Conservation (phyloP, 1,140 invertebrate species). For the Leptinotarsa texana region DNA sequence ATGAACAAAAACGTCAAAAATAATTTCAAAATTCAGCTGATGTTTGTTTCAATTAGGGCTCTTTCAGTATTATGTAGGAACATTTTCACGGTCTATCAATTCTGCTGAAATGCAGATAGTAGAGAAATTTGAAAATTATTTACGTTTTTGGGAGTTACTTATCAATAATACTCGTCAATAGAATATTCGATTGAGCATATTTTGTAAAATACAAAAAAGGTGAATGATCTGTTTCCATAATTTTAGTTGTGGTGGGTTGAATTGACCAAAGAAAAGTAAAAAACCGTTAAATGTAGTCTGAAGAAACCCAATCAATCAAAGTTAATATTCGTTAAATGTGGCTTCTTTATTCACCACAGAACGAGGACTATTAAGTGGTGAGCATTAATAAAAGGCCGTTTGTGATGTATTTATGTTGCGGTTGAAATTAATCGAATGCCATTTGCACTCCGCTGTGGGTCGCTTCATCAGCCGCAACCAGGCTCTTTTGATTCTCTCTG, state of each 20-base stretch:
- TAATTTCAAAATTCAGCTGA: too few relatives aligned
- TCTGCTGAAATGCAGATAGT: too few relatives aligned
- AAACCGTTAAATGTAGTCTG: neutral
- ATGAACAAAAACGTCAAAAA: too few relatives aligned
- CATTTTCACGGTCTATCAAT: too few relatives aligned
- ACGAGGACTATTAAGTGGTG: conserved; percentile 20
- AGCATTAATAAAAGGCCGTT: conserved; percentile 29
- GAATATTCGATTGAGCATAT: neutral
- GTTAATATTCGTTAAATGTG: conserved; percentile 20
- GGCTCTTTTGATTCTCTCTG: conserved; percentile 14
- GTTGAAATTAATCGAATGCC: conserved; percentile 52
- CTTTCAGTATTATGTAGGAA: too few relatives aligned
- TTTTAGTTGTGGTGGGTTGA: neutral
- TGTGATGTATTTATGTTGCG: conserved; percentile 46
- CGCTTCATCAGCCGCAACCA: conserved; percentile 34
- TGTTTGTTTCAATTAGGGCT: too few relatives aligned
- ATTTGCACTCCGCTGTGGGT: conserved; percentile 51
- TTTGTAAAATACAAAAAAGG: neutral
- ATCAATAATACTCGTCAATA: neutral
- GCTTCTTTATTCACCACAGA: conserved; percentile 23
- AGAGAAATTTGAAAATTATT: too few relatives aligned
- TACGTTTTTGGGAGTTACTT: too few relatives aligned
- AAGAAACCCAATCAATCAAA: conserved; percentile 12
- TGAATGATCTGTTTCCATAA: neutral
- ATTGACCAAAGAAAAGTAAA: neutral